These are phyloP conservation scores for Ia io DNA, from an alignment of 2,113 vertebrate species.

Conservation along the genomic window DNA sequence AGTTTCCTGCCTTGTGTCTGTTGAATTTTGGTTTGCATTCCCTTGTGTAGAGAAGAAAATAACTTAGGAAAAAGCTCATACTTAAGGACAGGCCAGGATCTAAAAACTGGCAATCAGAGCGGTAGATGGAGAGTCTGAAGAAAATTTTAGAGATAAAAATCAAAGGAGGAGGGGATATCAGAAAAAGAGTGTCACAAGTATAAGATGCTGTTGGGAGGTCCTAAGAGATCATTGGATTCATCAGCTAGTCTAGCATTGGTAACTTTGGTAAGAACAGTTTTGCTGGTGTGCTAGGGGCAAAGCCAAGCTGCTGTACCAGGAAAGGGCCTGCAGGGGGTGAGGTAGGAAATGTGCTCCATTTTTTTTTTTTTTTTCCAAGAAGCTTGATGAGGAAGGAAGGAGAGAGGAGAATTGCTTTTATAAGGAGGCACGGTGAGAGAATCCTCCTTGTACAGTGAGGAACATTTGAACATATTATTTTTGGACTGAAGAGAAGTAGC, in stretches of 20 bases:
- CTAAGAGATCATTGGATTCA: not conserved
- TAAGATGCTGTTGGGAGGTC: not conserved
- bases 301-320: not conserved
- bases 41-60: not conserved
- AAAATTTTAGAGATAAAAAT: not conserved
- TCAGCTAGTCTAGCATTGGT: not conserved
- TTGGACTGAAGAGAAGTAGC: slow-evolving; percentile 48
- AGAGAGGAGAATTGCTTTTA: not conserved
- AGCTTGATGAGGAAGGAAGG: not conserved
- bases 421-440: not conserved
- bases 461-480: slow-evolving; percentile 50
- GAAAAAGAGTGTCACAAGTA: not conserved
- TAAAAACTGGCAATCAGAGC: not conserved
- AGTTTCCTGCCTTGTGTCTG: not conserved
- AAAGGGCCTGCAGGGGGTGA: not conserved
- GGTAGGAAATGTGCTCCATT: not conserved
- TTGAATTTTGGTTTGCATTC: not conserved
- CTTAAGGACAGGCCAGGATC: not conserved
- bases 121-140: not conserved
- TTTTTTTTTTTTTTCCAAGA: not conserved
- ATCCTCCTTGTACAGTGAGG: not conserved
- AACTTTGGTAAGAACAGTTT: not conserved
- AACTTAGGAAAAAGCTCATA: not conserved
- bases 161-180: not conserved
- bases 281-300: not conserved